Evolutionary conservation across 2,888 invertebrate species (phyloP).

Genomic region (Sericinus montela): DNA sequence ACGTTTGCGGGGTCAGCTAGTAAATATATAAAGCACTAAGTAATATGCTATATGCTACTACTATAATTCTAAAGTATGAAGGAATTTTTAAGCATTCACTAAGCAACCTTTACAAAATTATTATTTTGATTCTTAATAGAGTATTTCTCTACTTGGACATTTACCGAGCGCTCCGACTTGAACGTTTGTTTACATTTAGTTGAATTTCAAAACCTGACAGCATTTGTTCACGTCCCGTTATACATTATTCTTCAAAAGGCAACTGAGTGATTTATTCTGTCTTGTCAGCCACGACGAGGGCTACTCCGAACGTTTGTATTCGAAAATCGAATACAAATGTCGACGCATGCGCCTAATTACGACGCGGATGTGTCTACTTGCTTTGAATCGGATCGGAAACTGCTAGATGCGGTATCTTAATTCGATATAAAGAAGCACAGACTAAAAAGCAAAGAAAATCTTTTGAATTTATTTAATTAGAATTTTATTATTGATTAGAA

Average conservation of each 20-base stretch:
- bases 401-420: neutral
- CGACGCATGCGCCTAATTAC: constrained; percentile 14
- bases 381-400: neutral
- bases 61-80: neutral
- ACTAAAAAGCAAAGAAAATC: no score
- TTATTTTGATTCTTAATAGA: neutral
- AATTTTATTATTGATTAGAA: no score
- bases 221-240: constrained; percentile 14
- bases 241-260: constrained; percentile 17
- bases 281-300: neutral
- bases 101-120: neutral
- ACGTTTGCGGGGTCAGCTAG: no score
- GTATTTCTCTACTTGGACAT: neutral
- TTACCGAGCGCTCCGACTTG: constrained; percentile 2
- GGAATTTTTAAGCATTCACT: neutral
- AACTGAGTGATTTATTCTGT: constrained; percentile 15
- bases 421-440: no score
- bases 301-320: constrained; percentile 5
- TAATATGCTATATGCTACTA: no score
- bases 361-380: neutral
- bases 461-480: no score
- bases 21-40: no score
- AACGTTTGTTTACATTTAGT: constrained; percentile 7
- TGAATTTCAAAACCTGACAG: constrained; percentile 6
- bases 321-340: constrained; percentile 3